Percentiles rank a stretch among this genome's conserved stretches.
These are phyloP conservation scores for Erpetoichthys calabaricus DNA, from an alignment of 2,797 vertebrate species.

Conservation along the genomic window DNA sequence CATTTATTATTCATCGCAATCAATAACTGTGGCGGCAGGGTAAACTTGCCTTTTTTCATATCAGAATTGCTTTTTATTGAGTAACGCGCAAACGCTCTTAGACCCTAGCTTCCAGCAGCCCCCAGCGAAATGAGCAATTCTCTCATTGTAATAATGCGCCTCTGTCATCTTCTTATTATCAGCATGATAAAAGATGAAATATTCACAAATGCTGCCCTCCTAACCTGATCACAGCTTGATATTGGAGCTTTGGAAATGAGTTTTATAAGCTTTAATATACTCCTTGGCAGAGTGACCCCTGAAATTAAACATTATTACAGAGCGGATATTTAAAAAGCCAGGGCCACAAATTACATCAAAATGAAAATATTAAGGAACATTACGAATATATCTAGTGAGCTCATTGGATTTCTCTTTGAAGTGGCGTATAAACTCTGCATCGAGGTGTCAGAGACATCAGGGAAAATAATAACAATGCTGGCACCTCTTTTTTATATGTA, in stretches of 20 bases:
- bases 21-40: conserved; percentile 86
- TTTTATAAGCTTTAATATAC: conserved; percentile 99
- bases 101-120: conserved; percentile 70
- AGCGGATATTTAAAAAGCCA: conserved; percentile 99
- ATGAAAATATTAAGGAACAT: conserved; percentile 99
- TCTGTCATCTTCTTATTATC: conserved; percentile 99
- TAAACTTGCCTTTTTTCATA: conserved; percentile 80
- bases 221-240: conserved; percentile 99
- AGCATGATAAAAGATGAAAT: conserved; percentile 99
- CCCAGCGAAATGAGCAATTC: conserved; percentile 95
- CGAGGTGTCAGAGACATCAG: conserved; percentile 58
- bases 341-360: conserved; percentile 99
- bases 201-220: conserved; percentile 99
- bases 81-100: conserved; percentile 61
- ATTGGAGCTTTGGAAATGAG: conserved; percentile 99
- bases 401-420: conserved; percentile 43
- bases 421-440: conserved; percentile 47
- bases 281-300: conserved; percentile 99
- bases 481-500: conserved; percentile 72
- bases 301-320: conserved; percentile 99
- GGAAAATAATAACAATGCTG: conserved; percentile 81
- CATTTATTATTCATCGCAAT: conserved; percentile 98
- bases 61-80: conserved; percentile 96
- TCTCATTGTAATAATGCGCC: conserved; percentile 99
- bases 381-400: conserved; percentile 91